A percentile compares a stretch with the other conserved stretches of the same genome.
phyloP scores from a whole-genome alignment of 2,113 vertebrate species.

The Mystacornis crossleyi region DNA sequence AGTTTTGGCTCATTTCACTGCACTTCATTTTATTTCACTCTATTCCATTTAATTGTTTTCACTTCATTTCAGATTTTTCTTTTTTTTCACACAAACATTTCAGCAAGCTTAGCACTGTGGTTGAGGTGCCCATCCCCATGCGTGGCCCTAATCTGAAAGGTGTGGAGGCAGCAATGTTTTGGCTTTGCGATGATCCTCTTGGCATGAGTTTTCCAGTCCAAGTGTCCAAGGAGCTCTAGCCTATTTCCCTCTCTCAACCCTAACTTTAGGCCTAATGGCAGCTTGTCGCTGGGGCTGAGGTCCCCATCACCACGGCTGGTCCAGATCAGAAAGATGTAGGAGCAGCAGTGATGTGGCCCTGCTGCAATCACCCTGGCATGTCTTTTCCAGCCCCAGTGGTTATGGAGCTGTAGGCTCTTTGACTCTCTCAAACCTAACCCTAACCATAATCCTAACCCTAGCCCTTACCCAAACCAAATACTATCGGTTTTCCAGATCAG shows the following conservation, averaged over 20 bases:
- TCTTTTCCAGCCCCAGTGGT: neutral
- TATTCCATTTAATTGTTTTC: neutral
- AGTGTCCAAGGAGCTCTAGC: neutral
- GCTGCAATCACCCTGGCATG: fast-evolving
- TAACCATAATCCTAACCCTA: neutral
- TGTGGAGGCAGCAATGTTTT: neutral
- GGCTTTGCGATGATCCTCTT: neutral
- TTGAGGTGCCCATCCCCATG: neutral
- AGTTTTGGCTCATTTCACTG: neutral
- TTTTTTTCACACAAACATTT: neutral
- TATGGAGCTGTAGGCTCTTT: neutral
- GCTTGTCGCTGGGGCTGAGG: neutral
- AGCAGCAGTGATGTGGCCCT: neutral
- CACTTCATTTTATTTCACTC: neutral
- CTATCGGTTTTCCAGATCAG: neutral
- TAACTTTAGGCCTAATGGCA: neutral
- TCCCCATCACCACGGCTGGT: neutral
- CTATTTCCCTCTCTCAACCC: neutral
- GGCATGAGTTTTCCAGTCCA: neutral
- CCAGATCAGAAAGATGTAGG: fast-evolving
- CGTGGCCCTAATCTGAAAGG: neutral
- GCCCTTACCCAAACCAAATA: neutral
- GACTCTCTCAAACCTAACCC: too few relatives aligned
- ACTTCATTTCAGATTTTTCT: neutral
- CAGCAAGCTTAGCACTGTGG: neutral